Evolutionary conservation across 2,888 invertebrate genomes (phyloP).

Genomic region (Lasioglossum marginatum): DNA sequence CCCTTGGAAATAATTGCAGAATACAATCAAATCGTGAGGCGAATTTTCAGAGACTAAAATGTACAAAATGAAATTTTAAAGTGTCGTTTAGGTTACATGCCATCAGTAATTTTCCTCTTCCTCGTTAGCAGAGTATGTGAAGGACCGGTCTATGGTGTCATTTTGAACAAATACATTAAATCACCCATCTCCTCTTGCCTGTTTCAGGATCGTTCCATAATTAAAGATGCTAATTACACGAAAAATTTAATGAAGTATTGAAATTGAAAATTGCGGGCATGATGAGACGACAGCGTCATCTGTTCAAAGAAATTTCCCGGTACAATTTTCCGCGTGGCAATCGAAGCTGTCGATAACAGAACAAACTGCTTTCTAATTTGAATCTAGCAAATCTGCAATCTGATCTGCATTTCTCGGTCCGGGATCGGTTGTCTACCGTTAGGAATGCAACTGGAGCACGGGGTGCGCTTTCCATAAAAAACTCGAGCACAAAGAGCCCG

Average conservation of each 20-base stretch:
- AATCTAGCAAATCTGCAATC: not conserved
- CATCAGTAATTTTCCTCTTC: conserved; percentile 35
- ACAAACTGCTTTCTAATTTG: not conserved
- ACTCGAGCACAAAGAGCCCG: conserved; percentile 35
- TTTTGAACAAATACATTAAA: not conserved
- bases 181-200: not conserved
- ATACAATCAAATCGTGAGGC: not conserved
- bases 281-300: not conserved
- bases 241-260: not conserved
- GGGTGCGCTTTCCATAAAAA: conserved; percentile 1
- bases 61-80: not conserved
- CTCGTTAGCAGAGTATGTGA: not conserved
- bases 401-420: not conserved
- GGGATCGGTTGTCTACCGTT: no score
- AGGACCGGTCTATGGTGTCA: not conserved
- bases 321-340: not conserved
- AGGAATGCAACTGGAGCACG: conserved; percentile 8
- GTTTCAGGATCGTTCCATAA: not conserved
- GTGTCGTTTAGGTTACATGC: conserved; percentile 51
- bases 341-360: conserved; percentile 8
- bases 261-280: not conserved
- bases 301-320: not conserved
- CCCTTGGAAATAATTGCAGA: not conserved
- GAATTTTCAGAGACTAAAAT: not conserved
- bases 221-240: not conserved